These are phyloP conservation scores for Drymonia ruficornis DNA, from an alignment of 2,888 invertebrate species.

Conservation along the genomic window DNA sequence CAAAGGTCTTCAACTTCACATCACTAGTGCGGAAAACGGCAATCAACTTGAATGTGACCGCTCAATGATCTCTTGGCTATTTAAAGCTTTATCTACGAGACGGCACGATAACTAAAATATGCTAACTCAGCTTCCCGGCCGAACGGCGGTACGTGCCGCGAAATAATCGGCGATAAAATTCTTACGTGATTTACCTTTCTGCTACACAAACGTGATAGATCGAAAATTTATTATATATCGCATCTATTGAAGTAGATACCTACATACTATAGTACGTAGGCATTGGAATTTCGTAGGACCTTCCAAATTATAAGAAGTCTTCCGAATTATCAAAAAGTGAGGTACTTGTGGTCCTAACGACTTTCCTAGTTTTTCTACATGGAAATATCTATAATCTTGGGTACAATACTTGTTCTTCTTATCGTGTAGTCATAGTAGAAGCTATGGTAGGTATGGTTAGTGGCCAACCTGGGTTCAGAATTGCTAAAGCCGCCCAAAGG, in stretches of 20 bases:
- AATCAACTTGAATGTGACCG: constrained; percentile 11
- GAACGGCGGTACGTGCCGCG: constrained; percentile 43
- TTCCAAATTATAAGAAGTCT: too few relatives aligned
- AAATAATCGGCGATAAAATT: constrained; percentile 22
- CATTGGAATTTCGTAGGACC: neutral
- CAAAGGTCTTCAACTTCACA: constrained; percentile 8
- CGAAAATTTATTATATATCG: neutral
- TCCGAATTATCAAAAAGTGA: too few relatives aligned
- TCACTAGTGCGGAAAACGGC: constrained; percentile 11
- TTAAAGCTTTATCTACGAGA: constrained; percentile 24
- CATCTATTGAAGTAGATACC: neutral
- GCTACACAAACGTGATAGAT: constrained; percentile 34
- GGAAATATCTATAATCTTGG: too few relatives aligned
- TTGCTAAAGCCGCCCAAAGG: too few relatives aligned
- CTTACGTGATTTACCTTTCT: constrained; percentile 32
- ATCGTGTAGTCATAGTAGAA: too few relatives aligned
- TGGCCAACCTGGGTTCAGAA: too few relatives aligned
- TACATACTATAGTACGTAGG: neutral
- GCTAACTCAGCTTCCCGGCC: constrained; percentile 29
- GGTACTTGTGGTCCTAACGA: too few relatives aligned
- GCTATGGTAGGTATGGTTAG: too few relatives aligned
- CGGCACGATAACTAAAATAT: constrained; percentile 19
- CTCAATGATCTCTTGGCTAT: constrained; percentile 16
- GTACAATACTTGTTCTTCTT: too few relatives aligned
- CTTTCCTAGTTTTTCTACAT: too few relatives aligned